Percentiles rank a stretch among this genome's conserved stretches.
Evolutionary conservation across 2,797 vertebrate species (phyloP).

Genomic region (Potorous gilbertii): DNA sequence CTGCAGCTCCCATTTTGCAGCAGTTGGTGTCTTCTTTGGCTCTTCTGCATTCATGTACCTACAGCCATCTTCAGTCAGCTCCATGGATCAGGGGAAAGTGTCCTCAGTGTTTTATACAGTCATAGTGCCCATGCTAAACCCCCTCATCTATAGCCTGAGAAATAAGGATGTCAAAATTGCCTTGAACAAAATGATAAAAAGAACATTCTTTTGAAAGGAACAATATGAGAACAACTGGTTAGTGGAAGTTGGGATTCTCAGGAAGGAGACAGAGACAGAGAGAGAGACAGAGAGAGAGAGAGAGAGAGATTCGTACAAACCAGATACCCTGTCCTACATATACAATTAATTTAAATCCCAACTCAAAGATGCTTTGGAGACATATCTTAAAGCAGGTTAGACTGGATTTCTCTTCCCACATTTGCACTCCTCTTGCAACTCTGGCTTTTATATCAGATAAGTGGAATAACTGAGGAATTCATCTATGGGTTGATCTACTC

Average conservation of each 20-base stretch:
- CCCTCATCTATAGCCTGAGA: constrained; percentile 68
- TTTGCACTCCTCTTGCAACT: not conserved
- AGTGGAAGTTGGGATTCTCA: not conserved
- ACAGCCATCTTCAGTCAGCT: constrained; percentile 24
- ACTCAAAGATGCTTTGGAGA: not conserved
- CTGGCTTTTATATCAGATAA: not conserved
- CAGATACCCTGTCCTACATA: not conserved
- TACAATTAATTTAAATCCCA: not conserved
- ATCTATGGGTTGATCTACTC: not conserved
- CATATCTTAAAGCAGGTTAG: not conserved
- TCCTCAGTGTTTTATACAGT: constrained; percentile 68
- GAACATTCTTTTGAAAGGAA: not conserved
- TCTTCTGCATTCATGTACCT: constrained; percentile 55
- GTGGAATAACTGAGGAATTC: not conserved
- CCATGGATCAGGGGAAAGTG: constrained; percentile 48
- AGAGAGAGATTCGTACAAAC: too few species aligned
- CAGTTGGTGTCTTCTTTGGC: constrained; percentile 64
- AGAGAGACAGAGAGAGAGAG: too few species aligned
- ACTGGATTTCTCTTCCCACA: not conserved
- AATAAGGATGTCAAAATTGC: constrained; percentile 56
- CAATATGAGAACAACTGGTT: not conserved
- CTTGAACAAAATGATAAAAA: constrained; percentile 7
- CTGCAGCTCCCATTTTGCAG: constrained; percentile 69
- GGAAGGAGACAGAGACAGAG: too few species aligned
- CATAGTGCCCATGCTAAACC: constrained; percentile 63